Evolutionary conservation across 2,113 vertebrate genomes (phyloP).

Genomic region (Stictonetta naevosa): DNA sequence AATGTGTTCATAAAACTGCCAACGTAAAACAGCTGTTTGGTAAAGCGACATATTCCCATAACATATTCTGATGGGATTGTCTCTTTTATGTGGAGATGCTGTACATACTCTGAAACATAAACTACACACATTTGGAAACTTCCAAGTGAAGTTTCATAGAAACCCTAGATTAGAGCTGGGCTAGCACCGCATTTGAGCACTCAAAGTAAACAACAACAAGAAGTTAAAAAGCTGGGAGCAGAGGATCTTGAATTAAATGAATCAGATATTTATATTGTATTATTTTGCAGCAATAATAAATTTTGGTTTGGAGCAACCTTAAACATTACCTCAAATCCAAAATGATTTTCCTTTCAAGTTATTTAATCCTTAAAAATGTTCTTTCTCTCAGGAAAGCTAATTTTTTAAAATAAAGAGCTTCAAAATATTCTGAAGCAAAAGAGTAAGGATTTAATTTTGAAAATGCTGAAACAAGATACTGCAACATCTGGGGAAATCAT

Average conservation of each 20-base stretch:
- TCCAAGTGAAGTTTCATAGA: neutral
- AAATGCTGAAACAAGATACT: slow-evolving; percentile 47
- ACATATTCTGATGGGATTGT: neutral
- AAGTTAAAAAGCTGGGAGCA: neutral
- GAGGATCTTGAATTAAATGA: neutral
- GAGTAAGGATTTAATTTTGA: slow-evolving; percentile 25
- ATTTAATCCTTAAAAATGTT: neutral
- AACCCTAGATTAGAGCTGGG: neutral
- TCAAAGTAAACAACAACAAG: neutral
- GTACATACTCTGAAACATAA: neutral
- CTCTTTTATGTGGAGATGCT: neutral
- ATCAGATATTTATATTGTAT: neutral
- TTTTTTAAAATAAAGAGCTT: neutral
- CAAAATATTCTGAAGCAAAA: slow-evolving; percentile 3
- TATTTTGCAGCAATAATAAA: neutral
- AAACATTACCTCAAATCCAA: neutral
- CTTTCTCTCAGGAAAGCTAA: neutral
- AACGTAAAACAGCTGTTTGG: neutral
- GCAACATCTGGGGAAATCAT: slow-evolving; percentile 56
- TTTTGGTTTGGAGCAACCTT: neutral
- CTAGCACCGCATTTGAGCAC: neutral
- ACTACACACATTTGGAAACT: neutral
- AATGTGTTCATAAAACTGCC: neutral
- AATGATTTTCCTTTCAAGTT: neutral
- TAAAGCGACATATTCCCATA: neutral